Evolutionary conservation across 2,113 vertebrate genomes (phyloP).

Genomic region (Platichthys flesus): DNA sequence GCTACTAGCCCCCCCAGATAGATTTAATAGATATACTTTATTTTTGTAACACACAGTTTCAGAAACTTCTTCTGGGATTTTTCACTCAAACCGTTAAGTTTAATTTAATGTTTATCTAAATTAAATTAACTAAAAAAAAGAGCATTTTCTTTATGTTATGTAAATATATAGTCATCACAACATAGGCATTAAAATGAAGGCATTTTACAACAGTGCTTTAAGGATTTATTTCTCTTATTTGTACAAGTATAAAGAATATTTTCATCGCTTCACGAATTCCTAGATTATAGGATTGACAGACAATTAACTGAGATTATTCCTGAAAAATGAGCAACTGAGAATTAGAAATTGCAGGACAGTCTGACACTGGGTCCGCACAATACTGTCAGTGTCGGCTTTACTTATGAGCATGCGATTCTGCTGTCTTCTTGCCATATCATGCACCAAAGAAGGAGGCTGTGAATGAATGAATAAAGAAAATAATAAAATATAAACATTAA

Average conservation of each 20-base stretch:
- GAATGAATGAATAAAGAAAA: neutral
- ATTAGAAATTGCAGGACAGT: neutral
- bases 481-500: too few species aligned
- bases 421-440: too few species aligned
- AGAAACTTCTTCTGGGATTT: too few species aligned
- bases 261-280: neutral
- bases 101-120: too few species aligned
- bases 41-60: too few species aligned
- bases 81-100: too few species aligned
- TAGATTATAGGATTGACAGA: neutral
- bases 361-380: neutral
- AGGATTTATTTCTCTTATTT: neutral
- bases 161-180: conserved; percentile 17
- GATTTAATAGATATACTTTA: too few species aligned
- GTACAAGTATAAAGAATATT: neutral
- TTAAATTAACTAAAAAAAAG: too few species aligned
- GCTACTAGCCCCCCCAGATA: too few species aligned
- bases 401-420: neutral
- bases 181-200: neutral
- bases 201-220: neutral
- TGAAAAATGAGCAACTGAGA: neutral
- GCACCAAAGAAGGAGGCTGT: too few species aligned
- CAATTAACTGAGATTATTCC: neutral
- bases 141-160: conserved; percentile 12
- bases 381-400: neutral